Evolutionary conservation across 2,113 vertebrate genomes (phyloP), one percentile per base, ranked within the genome.

Genomic region (Prunella fulvescens): DNA sequence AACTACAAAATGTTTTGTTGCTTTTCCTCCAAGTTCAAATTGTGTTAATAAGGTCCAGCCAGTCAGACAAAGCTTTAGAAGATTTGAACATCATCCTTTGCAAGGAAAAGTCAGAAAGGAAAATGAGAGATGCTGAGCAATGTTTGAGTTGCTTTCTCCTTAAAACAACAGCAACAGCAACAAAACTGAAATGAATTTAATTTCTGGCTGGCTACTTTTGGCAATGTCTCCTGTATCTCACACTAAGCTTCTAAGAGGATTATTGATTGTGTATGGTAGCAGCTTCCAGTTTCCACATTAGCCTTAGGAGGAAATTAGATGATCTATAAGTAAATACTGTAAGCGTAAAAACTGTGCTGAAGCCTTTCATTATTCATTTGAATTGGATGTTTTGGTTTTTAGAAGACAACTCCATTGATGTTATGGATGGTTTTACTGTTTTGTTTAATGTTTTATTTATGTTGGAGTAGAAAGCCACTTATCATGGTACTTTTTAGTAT

Each of bases 231-330:
- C 60, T 81, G 1, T 58, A 95, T 92, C 93, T 96, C 70, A 89
- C 88, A 84, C 47, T 66, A 72, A 74, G 77, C 76, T 96, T 86
- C 81, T 92, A 79, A 81, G 71, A 95, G 81, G 71, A 73, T 93
- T 96, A 97, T 94, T 96, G 93, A 96, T 92, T 93, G 81, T 88
- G 50, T 84, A 88, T 81, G 69, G 86, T 81, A 94, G 72, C 80
- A 90, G 89, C 79, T 92, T 96, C 80, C 96, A 94, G 90, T 92
- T 96, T 95, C 81, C 91, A 92, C 91, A 90, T 96, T 96, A 94
- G 89, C 84, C 78, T 83, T 81, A 69, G 81, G 86, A 97, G 79
- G 79, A 96, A 97, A 96, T 96, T 50, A 92, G 80, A 82, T 97
- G 86, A 92, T 91, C 90, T 93, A 57, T 94, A 94, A 91, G 89